Evolutionary conservation across 92 coral and sea anemone genomes (phyloP), one percentile per base, ranked within the genome.

Genomic region (Parazoanthus swiftii): DNA sequence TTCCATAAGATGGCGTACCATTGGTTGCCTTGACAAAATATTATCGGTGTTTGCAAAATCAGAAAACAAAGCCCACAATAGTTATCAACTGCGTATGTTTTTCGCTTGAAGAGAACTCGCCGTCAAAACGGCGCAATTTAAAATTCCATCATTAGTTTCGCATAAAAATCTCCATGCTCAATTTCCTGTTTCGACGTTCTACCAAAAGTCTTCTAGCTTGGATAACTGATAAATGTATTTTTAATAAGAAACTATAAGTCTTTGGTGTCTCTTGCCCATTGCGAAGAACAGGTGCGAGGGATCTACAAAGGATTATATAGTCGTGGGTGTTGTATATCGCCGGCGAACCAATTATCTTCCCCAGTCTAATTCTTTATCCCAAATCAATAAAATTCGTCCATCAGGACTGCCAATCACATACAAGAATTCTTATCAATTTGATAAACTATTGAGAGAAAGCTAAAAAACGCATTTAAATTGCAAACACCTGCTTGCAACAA

Each of bases 341-440:
- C 18, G 23, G 46, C 59, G 43, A 84, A 36, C 87, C 87, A 84
- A 84, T 84, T 84, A 70, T 44, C 65, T 84, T 44, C 36, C 66
- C 6, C 20, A 68, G 66, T 84, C 66, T 29, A 84, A 71, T 33
- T 21, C 50, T 48, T n/a, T 20, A 70, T 10, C 36, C 65, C 65
- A 84, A 67, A 84, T 68, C 65, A 68, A 70, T 46, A 84, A 82
- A 26, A 26, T 43, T 25, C 37, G n/a, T 2, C 43, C 37, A 46
- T 2, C 43, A 48, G 58, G n/a, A 16, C 87, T 11, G 39, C 87
- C 87, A 84, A 84, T 84, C 87, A 48, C 77, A 70, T 4, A 70
- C 37, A 71, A 25, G 87, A 48, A 84, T 71, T 84, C 67, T 84
- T 84, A 84, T 84, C 87, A 84, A 76, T 51, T 84, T 46, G 78